A percentile compares a stretch with the other conserved stretches of the same genome.
These are phyloP conservation scores for Periophthalmus magnuspinnatus DNA, from an alignment of 2,797 vertebrate species.

Conservation along the genomic window DNA sequence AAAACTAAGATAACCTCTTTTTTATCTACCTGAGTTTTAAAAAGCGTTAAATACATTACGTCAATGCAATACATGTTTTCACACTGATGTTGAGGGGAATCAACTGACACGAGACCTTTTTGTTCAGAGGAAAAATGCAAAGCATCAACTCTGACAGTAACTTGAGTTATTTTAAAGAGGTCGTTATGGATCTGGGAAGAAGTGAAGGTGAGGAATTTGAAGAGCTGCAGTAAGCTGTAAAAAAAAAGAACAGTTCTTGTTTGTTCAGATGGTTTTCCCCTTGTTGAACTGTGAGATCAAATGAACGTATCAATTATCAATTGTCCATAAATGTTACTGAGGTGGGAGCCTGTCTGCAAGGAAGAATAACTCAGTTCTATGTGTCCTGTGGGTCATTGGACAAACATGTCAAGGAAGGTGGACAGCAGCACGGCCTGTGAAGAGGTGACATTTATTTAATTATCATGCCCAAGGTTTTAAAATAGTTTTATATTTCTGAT, in stretches of 20 bases:
- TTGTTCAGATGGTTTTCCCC: slow-evolving; percentile 82
- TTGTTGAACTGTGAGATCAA: slow-evolving; percentile 70
- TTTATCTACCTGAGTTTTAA: background rate
- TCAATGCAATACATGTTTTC: slow-evolving; percentile 25
- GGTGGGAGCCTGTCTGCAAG: slow-evolving; percentile 68
- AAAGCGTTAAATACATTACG: background rate
- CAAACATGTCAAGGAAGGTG: slow-evolving; percentile 69
- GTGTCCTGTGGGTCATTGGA: slow-evolving; percentile 68
- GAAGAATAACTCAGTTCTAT: slow-evolving; percentile 76
- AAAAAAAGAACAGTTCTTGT: slow-evolving; percentile 65
- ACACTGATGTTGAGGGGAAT: slow-evolving; percentile 28
- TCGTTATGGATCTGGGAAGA: slow-evolving; percentile 53
- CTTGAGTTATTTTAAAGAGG: slow-evolving; percentile 70
- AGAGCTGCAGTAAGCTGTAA: slow-evolving; percentile 68
- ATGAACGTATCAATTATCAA: slow-evolving; percentile 76
- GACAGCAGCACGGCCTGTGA: background rate
- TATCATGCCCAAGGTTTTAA: background rate
- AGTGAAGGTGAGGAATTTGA: slow-evolving; percentile 62
- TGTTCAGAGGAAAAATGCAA: slow-evolving; percentile 58
- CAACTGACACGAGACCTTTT: slow-evolving; percentile 34
- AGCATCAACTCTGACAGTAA: slow-evolving; percentile 52
- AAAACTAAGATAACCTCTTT: background rate
- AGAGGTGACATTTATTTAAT: background rate
- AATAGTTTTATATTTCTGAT: background rate
- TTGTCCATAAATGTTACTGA: slow-evolving; percentile 77